phyloP scores from a whole-genome alignment of 2,113 vertebrate species.

The Pontoporia blainvillei region DNA sequence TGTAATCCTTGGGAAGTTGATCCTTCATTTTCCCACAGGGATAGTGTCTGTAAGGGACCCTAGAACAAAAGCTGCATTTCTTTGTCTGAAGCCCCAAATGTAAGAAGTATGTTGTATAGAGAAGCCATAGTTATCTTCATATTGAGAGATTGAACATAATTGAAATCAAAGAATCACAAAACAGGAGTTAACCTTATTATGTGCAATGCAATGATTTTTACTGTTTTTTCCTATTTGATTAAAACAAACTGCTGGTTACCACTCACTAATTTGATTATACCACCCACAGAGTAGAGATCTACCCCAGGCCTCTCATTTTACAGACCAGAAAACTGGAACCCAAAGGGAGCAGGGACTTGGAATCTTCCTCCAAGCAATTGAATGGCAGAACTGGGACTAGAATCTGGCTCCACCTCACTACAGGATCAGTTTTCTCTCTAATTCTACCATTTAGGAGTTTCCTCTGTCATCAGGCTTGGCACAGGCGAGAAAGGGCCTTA shows the following conservation, averaged over 20 bases:
- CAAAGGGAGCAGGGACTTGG: not conserved
- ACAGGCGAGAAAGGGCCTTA: not conserved
- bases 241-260: not conserved
- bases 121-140: not conserved
- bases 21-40: not conserved
- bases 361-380: not conserved
- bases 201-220: not conserved
- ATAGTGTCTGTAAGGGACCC: not conserved
- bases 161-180: not conserved
- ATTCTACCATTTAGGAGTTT: not conserved
- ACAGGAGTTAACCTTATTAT: not conserved
- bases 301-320: not conserved
- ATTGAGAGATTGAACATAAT: not conserved
- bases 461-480: conserved; percentile 21
- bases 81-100: not conserved
- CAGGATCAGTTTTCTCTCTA: not conserved
- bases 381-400: not conserved
- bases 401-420: not conserved
- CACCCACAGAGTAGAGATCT: not conserved
- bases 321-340: not conserved
- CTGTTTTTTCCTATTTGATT: not conserved
- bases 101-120: not conserved
- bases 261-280: not conserved
- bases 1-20: not conserved
- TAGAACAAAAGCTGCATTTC: not conserved